Conservation (phyloP, 2,888 invertebrate genomes). For the Chloromyia formosa region DNA sequence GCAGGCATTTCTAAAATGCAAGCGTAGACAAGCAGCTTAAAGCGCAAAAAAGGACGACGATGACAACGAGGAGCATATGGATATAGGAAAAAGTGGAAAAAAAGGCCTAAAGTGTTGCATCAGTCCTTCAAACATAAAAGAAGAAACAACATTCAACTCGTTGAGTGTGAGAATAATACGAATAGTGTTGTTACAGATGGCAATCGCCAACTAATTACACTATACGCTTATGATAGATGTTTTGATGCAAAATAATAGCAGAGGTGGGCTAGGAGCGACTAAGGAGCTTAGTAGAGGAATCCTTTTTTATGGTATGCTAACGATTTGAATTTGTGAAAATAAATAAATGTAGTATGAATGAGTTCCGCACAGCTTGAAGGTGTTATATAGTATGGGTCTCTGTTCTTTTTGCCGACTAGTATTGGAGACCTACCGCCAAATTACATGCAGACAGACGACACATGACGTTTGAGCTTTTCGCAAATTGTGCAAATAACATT, state of each 20-base stretch:
- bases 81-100: not conserved
- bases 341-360: too few species aligned
- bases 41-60: slow-evolving; percentile 2
- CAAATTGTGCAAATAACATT: too few species aligned
- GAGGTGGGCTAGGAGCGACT: not conserved
- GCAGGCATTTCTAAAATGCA: not conserved
- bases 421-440: too few species aligned
- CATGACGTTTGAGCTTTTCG: too few species aligned
- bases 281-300: too few species aligned
- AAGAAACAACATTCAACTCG: slow-evolving; percentile 25
- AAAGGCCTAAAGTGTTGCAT: slow-evolving; percentile 40
- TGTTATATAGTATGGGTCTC: too few species aligned
- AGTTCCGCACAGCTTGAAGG: too few species aligned
- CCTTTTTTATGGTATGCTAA: too few species aligned
- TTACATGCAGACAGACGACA: too few species aligned
- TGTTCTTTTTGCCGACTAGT: too few species aligned
- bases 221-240: slow-evolving; percentile 24
- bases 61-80: too few species aligned
- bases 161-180: slow-evolving; percentile 28
- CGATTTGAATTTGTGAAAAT: too few species aligned
- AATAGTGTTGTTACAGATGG: not conserved
- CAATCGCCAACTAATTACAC: slow-evolving; percentile 11
- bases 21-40: slow-evolving; percentile 22
- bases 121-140: slow-evolving; percentile 30
- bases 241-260: slow-evolving; percentile 14